Percentiles rank a stretch among this genome's conserved stretches.
Evolutionary conservation across 1,140 invertebrate species (phyloP).

Genomic region (Grapholita molesta): DNA sequence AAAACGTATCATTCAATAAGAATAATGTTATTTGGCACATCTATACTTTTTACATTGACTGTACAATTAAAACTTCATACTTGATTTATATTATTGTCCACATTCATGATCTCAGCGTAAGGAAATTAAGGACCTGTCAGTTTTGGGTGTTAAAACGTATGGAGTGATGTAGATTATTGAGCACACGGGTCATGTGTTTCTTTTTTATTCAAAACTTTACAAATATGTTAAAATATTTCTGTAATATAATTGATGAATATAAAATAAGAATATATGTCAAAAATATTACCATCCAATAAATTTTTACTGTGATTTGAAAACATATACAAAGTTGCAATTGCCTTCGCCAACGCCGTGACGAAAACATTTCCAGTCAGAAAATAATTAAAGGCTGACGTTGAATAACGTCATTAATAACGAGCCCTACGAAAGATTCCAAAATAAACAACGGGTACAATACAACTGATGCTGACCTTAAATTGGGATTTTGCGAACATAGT

Average conservation of each 20-base stretch:
- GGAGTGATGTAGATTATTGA: too few relatives aligned
- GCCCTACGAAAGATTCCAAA: conserved; percentile 53
- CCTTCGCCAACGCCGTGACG: conserved; percentile 33
- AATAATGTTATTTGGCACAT: background rate
- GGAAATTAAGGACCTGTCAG: background rate
- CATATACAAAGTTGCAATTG: conserved; percentile 29
- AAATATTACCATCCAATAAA: too few relatives aligned
- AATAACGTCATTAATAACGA: conserved; percentile 68
- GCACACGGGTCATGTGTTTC: too few relatives aligned
- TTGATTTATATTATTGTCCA: background rate
- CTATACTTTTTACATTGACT: background rate
- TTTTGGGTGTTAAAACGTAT: too few relatives aligned
- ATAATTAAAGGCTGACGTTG: conserved; percentile 62
- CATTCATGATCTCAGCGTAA: background rate
- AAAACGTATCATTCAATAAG: conserved; percentile 17
- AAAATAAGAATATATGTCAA: too few relatives aligned
- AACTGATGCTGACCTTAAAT: conserved; percentile 24
- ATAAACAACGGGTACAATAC: conserved; percentile 61
- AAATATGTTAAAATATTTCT: too few relatives aligned
- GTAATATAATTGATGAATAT: too few relatives aligned
- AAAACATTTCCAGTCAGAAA: conserved; percentile 44
- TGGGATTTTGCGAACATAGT: background rate
- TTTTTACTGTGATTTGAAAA: background rate
- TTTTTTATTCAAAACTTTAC: too few relatives aligned
- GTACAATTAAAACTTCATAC: background rate